These are phyloP conservation scores for Natrix natrix DNA, from an alignment of 2,797 vertebrate genomes.

Conservation along the genomic window DNA sequence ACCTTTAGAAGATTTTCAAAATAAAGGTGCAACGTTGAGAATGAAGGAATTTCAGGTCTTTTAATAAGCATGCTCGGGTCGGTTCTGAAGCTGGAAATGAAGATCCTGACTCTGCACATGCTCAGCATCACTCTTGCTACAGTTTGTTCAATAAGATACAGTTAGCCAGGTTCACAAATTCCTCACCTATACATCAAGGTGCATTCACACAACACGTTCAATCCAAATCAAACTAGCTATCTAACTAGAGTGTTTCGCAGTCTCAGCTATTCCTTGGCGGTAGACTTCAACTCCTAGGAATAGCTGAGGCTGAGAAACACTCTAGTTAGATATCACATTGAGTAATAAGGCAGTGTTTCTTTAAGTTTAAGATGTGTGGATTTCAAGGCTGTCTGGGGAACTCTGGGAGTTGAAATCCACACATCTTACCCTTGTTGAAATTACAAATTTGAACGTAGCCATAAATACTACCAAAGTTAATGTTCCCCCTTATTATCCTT, in stretches of 20 bases:
- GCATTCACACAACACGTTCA: neutral
- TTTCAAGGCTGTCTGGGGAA: no score
- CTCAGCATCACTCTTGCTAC: neutral
- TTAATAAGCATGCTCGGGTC: neutral
- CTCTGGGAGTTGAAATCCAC: no score
- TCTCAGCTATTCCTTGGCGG: neutral
- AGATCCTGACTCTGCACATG: neutral
- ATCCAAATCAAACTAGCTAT: neutral
- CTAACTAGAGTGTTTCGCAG: neutral
- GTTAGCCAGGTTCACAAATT: neutral
- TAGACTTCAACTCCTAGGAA: neutral
- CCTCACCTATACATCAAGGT: neutral
- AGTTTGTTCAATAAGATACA: neutral
- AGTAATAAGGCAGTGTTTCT: no score
- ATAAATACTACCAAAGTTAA: neutral
- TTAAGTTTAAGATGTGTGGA: no score
- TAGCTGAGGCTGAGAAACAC: no score
- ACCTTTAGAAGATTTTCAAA: neutral
- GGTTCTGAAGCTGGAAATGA: neutral
- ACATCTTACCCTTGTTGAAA: no score
- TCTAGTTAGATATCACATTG: no score
- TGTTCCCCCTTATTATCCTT: neutral
- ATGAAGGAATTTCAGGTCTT: neutral
- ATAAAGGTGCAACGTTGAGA: neutral
- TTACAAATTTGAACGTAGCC: neutral